A percentile compares a stretch with the other conserved stretches of the same genome.
phyloP scores from a whole-genome alignment of 2,888 invertebrate species.

The Quadriops clusia region DNA sequence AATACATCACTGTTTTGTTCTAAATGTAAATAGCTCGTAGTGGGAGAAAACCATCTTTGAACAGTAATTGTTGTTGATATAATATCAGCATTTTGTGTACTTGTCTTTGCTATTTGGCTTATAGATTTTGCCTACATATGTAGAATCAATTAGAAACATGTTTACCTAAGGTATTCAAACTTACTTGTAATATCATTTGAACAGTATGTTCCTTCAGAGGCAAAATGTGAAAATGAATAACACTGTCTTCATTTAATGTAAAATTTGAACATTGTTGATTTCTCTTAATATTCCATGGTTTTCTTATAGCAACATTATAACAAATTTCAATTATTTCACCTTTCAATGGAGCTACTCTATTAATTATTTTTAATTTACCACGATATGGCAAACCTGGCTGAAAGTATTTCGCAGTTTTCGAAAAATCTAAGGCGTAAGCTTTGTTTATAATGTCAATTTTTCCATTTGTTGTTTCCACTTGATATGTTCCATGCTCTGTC shows the following conservation, averaged over 20 bases:
- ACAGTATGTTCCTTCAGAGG: conserved; percentile 30
- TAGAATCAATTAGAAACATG: not conserved
- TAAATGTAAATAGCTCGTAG: conserved; percentile 29
- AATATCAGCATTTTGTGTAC: conserved; percentile 24
- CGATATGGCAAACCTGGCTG: conserved; percentile 62
- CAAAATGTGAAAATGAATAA: conserved; percentile 27
- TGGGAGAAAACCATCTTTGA: conserved; percentile 29
- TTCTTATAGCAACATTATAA: conserved; percentile 31
- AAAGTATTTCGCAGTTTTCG: conserved; percentile 46
- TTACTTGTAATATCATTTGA: conserved; percentile 29
- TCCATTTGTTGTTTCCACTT: conserved; percentile 49
- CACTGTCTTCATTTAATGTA: conserved; percentile 21
- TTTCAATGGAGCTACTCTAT: conserved; percentile 11
- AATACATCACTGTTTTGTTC: conserved; percentile 21
- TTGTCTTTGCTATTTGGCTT: conserved; percentile 28
- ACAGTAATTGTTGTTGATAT: conserved; percentile 19
- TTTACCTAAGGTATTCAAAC: conserved; percentile 5
- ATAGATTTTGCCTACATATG: conserved; percentile 29
- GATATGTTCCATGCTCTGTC: conserved; percentile 51
- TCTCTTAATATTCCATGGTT: conserved; percentile 30
- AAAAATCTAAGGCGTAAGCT: conserved; percentile 46
- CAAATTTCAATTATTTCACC: conserved; percentile 30
- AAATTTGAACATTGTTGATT: conserved; percentile 29
- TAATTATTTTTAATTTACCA: conserved; percentile 36
- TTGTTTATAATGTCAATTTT: conserved; percentile 46